Percentiles rank a stretch among this genome's conserved stretches.
Conservation (phyloP, 2,113 vertebrate species). For the Leptobrachium leishanense region DNA sequence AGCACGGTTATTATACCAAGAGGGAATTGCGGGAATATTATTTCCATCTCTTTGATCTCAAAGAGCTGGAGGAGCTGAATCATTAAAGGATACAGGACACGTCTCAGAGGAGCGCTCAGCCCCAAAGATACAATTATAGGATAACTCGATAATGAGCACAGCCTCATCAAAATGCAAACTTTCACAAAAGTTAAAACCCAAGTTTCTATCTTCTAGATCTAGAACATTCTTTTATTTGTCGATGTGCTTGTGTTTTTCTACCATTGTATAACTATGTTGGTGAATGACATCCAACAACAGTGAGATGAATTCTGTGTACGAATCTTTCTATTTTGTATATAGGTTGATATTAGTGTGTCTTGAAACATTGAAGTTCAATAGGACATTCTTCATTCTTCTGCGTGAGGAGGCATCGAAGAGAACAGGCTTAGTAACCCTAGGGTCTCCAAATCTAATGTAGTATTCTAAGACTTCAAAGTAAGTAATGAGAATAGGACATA, state of each 20-base stretch:
- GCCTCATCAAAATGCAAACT: not conserved
- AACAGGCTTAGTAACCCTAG: no score
- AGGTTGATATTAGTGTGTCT: no score
- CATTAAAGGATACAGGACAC: slow-evolving; percentile 41
- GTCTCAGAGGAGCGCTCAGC: slow-evolving; percentile 21
- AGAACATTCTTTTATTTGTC: not conserved
- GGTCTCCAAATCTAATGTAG: no score
- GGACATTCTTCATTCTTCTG: no score
- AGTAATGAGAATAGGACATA: no score
- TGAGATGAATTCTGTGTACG: no score
- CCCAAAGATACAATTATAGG: slow-evolving; percentile 31
- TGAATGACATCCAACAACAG: not conserved
- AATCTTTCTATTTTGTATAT: no score
- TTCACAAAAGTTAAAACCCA: not conserved
- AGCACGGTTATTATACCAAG: slow-evolving; percentile 2
- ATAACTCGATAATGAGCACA: slow-evolving; percentile 25
- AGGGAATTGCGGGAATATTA: slow-evolving; percentile 4
- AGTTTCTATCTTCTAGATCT: not conserved
- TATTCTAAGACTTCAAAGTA: no score
- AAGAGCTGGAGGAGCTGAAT: slow-evolving; percentile 18
- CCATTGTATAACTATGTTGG: not conserved
- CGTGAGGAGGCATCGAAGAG: no score
- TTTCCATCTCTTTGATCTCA: slow-evolving; percentile 43
- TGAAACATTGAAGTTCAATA: no score
- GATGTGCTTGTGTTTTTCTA: no score